A percentile compares a stretch with the other conserved stretches of the same genome.
These are phyloP conservation scores for Palythoa grandis DNA, from an alignment of 92 coral and sea anemone genomes.

Conservation along the genomic window DNA sequence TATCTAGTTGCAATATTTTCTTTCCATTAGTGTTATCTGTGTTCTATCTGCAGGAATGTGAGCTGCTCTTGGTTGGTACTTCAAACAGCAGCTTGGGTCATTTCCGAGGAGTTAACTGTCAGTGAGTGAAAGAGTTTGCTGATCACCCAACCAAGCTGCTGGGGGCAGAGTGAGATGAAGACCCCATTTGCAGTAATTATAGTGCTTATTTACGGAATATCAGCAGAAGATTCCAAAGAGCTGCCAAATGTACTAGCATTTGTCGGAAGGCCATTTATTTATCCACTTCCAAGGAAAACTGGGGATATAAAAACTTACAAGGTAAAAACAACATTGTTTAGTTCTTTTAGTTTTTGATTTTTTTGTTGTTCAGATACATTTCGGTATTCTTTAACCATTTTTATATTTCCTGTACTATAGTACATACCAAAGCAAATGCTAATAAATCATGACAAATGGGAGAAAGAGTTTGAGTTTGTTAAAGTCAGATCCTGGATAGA, in stretches of 20 bases:
- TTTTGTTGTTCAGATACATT: background rate
- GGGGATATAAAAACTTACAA: constrained; percentile 43
- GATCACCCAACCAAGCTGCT: constrained; percentile 1
- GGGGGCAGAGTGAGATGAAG: constrained; percentile 16
- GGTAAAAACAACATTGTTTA: constrained; percentile 39
- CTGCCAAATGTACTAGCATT: constrained; percentile 84
- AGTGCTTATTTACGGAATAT: constrained; percentile 27
- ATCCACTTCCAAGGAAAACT: constrained; percentile 64
- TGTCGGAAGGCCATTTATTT: constrained; percentile 83
- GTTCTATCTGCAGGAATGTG: constrained; percentile 42
- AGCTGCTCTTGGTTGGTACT: constrained; percentile 16
- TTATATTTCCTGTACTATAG: too few relatives aligned
- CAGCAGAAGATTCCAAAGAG: constrained; percentile 23
- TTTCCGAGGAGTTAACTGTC: background rate
- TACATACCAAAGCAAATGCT: too few relatives aligned
- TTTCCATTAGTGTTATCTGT: constrained; percentile 28
- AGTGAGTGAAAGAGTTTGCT: constrained; percentile 5
- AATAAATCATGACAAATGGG: too few relatives aligned
- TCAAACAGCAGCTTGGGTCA: constrained; percentile 22
- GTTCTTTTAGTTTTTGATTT: background rate
- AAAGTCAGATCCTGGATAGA: too few relatives aligned
- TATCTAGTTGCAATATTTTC: constrained; percentile 1
- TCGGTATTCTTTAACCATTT: background rate
- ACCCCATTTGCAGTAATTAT: background rate
- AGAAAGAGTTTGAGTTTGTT: too few relatives aligned